Percentiles rank a stretch among this genome's conserved stretches.
Evolutionary conservation across 92 coral and sea anemone species (phyloP).

Genomic region (Phymanthus crucifer): DNA sequence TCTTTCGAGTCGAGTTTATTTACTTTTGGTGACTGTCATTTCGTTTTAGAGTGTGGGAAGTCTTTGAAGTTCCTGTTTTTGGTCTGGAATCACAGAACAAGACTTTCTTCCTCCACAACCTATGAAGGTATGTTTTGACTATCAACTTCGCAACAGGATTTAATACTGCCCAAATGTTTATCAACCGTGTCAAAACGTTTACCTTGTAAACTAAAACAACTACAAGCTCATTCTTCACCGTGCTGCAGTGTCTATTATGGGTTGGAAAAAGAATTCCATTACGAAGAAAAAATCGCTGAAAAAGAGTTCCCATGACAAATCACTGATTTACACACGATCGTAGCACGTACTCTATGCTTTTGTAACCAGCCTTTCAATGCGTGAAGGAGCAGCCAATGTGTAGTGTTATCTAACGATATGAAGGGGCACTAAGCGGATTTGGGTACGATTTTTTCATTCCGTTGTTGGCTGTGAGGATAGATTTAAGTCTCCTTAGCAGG

Average conservation of each 20-base stretch:
- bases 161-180: not conserved
- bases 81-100: not conserved
- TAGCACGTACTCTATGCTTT: not conserved
- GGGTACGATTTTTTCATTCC: not conserved
- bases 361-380: not conserved
- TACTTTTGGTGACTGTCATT: not conserved
- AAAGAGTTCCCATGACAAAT: not conserved
- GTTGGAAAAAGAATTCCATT: not conserved
- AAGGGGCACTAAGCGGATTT: not conserved
- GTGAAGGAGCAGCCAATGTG: not conserved
- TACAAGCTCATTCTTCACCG: not conserved
- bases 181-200: not conserved
- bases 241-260: not conserved
- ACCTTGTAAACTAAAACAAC: not conserved
- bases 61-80: not conserved
- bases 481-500: not conserved
- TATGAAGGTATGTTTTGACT: constrained; percentile 4
- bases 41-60: not conserved
- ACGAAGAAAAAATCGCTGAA: not conserved
- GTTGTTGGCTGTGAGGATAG: not conserved
- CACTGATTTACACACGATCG: not conserved
- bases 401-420: not conserved
- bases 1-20: constrained; percentile 1
- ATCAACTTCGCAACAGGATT: not conserved
- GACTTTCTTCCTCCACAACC: not conserved